Conservation (phyloP, 2,888 invertebrate genomes). For the Molanna angustata region DNA sequence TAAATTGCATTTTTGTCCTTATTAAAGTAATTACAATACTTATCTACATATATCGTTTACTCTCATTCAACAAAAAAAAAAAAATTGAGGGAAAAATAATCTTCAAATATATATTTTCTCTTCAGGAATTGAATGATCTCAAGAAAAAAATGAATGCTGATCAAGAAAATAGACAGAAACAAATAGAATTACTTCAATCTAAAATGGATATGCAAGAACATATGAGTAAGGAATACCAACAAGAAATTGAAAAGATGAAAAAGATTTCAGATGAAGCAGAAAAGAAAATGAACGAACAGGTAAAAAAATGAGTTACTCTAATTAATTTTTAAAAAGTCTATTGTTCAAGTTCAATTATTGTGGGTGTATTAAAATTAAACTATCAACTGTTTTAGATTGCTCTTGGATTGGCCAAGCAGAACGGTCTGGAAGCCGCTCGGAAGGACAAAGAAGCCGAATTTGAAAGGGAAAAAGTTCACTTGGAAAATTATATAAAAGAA, state of each 20-base stretch:
- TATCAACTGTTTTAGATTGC: conserved; percentile 8
- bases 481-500: conserved; percentile 33
- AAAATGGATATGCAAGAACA: conserved; percentile 45
- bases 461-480: conserved; percentile 21
- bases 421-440: conserved; percentile 9
- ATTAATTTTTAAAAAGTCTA: no score
- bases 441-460: conserved; percentile 5
- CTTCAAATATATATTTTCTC: not conserved
- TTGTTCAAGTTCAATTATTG: no score
- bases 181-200: conserved; percentile 24
- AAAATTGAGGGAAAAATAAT: no score
- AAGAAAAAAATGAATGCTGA: conserved; percentile 43
- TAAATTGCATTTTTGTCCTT: no score
- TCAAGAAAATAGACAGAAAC: conserved; percentile 38
- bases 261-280: conserved; percentile 46
- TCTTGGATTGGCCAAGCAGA: conserved; percentile 4
- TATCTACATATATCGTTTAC: no score
- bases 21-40: no score
- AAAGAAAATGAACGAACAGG: conserved; percentile 44
- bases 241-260: conserved; percentile 44
- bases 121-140: conserved; percentile 42
- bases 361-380: no score
- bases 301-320: conserved; percentile 32
- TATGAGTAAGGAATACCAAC: conserved; percentile 44
- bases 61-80: no score